Conservation (phyloP, 2,888 invertebrate genomes). For the Diarsia rubi region DNA sequence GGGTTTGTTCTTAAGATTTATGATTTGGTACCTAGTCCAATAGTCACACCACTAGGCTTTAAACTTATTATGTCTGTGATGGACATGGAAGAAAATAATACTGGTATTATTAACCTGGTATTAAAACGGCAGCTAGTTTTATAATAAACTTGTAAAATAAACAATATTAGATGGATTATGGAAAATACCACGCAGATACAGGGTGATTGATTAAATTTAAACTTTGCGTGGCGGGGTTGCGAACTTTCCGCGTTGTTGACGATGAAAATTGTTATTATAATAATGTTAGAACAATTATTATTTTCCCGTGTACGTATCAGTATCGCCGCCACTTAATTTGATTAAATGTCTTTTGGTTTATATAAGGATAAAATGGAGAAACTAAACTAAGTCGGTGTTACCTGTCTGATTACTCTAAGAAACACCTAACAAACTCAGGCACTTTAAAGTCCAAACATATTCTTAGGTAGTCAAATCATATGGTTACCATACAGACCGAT, state of each 20-base stretch:
- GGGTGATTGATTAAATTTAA: constrained; percentile 65
- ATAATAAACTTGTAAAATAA: constrained; percentile 51
- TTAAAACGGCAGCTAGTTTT: not conserved
- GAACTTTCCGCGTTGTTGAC: constrained; percentile 39
- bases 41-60: no score
- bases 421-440: not conserved
- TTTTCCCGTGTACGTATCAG: constrained; percentile 10
- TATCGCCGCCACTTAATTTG: constrained; percentile 19
- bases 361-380: not conserved
- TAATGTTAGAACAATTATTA: constrained; percentile 36
- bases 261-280: constrained; percentile 43
- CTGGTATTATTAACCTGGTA: not conserved
- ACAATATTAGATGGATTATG: constrained; percentile 45
- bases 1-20: no score
- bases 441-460: not conserved
- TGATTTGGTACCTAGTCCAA: no score
- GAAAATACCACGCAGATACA: constrained; percentile 43
- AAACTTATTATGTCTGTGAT: not conserved
- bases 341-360: not conserved
- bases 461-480: not conserved
- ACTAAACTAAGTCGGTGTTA: not conserved
- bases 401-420: not conserved
- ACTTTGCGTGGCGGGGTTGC: constrained; percentile 54
- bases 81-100: not conserved
- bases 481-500: no score